These are phyloP conservation scores for Odontamblyopus lacepedii DNA, from an alignment of 2,797 vertebrate species.

Conservation along the genomic window DNA sequence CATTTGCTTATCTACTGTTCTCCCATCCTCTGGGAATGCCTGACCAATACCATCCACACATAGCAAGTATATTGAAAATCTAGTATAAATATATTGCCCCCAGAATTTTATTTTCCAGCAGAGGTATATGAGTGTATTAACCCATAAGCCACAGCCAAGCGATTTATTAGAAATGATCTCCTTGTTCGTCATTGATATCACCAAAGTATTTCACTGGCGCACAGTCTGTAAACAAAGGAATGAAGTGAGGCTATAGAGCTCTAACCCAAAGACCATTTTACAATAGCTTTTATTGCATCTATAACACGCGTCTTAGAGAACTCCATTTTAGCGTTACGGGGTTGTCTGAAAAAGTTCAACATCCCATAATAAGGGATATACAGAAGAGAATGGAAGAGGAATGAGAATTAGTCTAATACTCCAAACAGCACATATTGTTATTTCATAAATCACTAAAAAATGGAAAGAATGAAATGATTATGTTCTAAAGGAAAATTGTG, in stretches of 20 bases:
- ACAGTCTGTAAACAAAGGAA: slow-evolving; percentile 44
- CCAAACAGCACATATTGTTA: too few species aligned
- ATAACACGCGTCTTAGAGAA: slow-evolving; percentile 11
- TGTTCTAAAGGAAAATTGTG: too few species aligned
- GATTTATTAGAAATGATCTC: slow-evolving; percentile 51
- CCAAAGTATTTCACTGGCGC: slow-evolving; percentile 37
- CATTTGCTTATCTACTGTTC: slow-evolving; percentile 4
- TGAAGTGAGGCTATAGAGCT: slow-evolving; percentile 27
- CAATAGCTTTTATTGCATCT: slow-evolving; percentile 35
- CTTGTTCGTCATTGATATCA: slow-evolving; percentile 33
- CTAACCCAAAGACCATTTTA: slow-evolving; percentile 28
- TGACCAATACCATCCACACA: neutral
- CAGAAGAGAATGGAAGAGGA: too few species aligned
- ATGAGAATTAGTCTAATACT: too few species aligned
- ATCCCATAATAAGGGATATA: slow-evolving; percentile 7
- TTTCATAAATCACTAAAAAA: too few species aligned
- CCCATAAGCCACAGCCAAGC: slow-evolving; percentile 35
- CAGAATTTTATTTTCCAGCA: slow-evolving; percentile 27
- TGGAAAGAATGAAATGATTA: too few species aligned
- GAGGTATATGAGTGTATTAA: slow-evolving; percentile 25
- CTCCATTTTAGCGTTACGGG: slow-evolving; percentile 8
- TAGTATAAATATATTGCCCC: neutral
- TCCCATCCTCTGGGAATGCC: slow-evolving; percentile 8
- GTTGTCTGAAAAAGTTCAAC: neutral
- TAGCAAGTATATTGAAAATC: neutral